Base-by-base conservation (phyloP, 2,888 invertebrate species). In the Lochmaea capreae region DNA sequence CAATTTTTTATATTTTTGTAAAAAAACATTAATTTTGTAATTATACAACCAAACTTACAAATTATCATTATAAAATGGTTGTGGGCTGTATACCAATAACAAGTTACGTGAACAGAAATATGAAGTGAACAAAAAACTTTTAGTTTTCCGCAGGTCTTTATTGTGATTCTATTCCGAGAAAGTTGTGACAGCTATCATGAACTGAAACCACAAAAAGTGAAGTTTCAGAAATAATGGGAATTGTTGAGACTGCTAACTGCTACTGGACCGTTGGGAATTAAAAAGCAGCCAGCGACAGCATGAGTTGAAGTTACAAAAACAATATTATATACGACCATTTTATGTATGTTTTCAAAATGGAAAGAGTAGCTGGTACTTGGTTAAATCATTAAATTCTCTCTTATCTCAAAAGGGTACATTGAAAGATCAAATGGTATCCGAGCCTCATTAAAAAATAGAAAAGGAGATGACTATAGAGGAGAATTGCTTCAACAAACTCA, bases 171-270 rank as follows among this genome's bases (percentile, higher is more conserved):
- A 57, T 57, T 16, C 54, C 10, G 54, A n/a, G 22, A 57, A 57
- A 57, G 54, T 57, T 57, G 54, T 57, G 57, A 57, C 57, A 57
- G 33, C 33, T 6, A 33, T 33, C 33, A 33, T 33, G 5, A 33
- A 6, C 5, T 33, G 33, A 33, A 33, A 33, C 6, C 33, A 57
- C n/a, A 57, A 57, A 14, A 57, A 18, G 22, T 18, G 12, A 16
- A 57, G 57, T 57, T 57, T 57, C 12, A 22, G 22, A 57, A 57
- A 57, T 57, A 57, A 57, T 57, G 16, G n/a, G 57, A 57, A 9
- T 57, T 22, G 22, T 22, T 22, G 16, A 12, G 16, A 42, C 11
- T 42, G 39, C n/a, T n/a, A n/a, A n/a, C n/a, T n/a, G n/a, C n/a
- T 6, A 1, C n/a, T 16, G 42, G 3, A 22, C 16, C 62, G 14